A percentile compares a stretch with the other conserved stretches of the same genome.
These are phyloP conservation scores for Ceratosolen solmsi DNA, from an alignment of 1,140 invertebrate genomes.

Conservation along the genomic window DNA sequence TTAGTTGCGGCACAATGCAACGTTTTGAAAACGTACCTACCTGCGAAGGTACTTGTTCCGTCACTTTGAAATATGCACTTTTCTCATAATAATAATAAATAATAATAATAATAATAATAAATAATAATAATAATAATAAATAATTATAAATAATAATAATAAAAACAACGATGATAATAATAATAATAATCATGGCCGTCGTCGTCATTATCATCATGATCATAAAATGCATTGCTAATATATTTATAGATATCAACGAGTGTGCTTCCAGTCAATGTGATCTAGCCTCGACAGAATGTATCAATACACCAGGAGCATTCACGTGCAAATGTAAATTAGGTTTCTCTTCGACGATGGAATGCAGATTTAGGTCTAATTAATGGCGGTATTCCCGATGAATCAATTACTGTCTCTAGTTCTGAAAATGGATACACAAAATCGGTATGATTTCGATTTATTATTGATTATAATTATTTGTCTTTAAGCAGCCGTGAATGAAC, in stretches of 20 bases:
- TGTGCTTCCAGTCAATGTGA: slow-evolving; percentile 92
- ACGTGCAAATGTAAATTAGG: slow-evolving; percentile 91
- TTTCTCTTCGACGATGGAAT: slow-evolving; percentile 90
- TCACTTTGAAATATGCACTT: too few species aligned
- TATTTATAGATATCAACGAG: slow-evolving; percentile 88
- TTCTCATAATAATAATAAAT: too few species aligned
- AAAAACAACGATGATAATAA: too few species aligned
- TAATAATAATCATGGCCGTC: neutral
- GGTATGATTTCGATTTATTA: slow-evolving; percentile 70
- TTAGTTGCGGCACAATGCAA: slow-evolving; percentile 90
- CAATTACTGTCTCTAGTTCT: slow-evolving; percentile 88
- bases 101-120: too few species aligned
- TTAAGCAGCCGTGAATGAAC: too few species aligned
- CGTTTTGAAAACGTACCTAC: slow-evolving; percentile 88
- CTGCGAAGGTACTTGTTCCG: slow-evolving; percentile 80
- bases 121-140: neutral
- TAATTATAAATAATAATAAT: too few species aligned
- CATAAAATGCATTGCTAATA: neutral
- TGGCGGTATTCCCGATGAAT: slow-evolving; percentile 91
- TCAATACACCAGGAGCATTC: slow-evolving; percentile 92
- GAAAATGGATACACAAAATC: slow-evolving; percentile 88
- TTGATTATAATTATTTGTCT: too few species aligned
- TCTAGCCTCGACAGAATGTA: slow-evolving; percentile 90
- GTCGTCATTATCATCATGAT: neutral
- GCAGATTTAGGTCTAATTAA: slow-evolving; percentile 91